These are phyloP conservation scores for Strigamia crassipes DNA, from an alignment of 2,888 invertebrate genomes.

Conservation along the genomic window DNA sequence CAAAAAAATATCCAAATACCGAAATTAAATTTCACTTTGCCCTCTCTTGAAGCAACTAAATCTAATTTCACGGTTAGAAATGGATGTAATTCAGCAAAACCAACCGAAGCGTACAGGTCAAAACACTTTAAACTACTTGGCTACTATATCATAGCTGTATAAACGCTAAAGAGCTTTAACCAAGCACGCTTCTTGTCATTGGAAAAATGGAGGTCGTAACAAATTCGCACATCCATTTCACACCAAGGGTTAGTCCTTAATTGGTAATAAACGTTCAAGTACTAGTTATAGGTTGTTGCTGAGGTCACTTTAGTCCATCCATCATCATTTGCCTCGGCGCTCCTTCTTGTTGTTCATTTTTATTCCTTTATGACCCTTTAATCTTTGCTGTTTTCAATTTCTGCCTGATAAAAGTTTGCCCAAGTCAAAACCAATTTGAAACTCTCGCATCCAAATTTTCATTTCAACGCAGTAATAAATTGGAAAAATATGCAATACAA, in stretches of 20 bases:
- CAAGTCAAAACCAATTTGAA: background rate
- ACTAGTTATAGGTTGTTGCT: slow-evolving; percentile 16
- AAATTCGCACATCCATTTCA: slow-evolving; percentile 8
- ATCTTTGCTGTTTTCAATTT: slow-evolving; percentile 21
- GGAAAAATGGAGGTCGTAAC: slow-evolving; percentile 11
- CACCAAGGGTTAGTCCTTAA: slow-evolving; percentile 10
- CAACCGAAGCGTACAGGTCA: background rate
- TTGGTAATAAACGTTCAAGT: slow-evolving; percentile 16
- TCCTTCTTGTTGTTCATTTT: background rate
- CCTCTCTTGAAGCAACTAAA: background rate
- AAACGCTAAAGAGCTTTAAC: background rate
- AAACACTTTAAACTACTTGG: slow-evolving; percentile 15
- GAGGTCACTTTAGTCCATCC: slow-evolving; percentile 5
- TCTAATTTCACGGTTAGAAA: background rate
- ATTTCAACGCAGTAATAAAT: slow-evolving; percentile 3
- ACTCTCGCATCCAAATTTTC: background rate
- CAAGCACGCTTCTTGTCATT: background rate
- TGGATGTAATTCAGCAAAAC: background rate
- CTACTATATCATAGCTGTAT: background rate
- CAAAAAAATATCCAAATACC: background rate
- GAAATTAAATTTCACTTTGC: background rate
- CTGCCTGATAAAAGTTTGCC: background rate
- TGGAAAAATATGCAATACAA: background rate
- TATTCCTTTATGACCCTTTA: slow-evolving; percentile 5
- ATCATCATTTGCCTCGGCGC: slow-evolving; percentile 4